phyloP scores from a whole-genome alignment of 2,888 invertebrate species.

The Heterodera filipjevi region DNA sequence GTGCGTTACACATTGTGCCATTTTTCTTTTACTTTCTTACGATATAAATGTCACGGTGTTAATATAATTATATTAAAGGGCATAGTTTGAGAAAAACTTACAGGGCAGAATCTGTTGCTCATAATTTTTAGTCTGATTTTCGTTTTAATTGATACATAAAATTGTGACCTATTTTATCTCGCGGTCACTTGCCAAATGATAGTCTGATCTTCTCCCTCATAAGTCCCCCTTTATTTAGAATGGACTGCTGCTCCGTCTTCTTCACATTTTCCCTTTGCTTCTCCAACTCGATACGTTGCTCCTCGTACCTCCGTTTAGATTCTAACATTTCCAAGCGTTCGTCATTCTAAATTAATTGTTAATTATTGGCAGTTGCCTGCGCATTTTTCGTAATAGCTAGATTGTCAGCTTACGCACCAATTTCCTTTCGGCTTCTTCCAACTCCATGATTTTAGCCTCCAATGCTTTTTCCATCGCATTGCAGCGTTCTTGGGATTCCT shows the following conservation, averaged over 20 bases:
- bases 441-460: constrained; percentile 49
- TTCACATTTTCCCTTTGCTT: constrained; percentile 50
- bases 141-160: too few relatives aligned
- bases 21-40: too few relatives aligned
- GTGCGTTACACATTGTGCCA: too few relatives aligned
- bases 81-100: too few relatives aligned
- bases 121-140: too few relatives aligned
- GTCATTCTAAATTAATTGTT: constrained; percentile 55
- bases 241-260: constrained; percentile 58
- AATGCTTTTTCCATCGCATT: constrained; percentile 52
- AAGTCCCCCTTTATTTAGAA: constrained; percentile 59
- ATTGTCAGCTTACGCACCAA: constrained; percentile 47
- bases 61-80: too few relatives aligned
- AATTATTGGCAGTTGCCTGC: background rate
- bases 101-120: too few relatives aligned
- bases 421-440: constrained; percentile 55
- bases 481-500: constrained; percentile 52
- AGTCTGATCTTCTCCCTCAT: constrained; percentile 52
- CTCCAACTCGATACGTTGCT: constrained; percentile 53
- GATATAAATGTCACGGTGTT: too few relatives aligned
- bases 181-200: constrained; percentile 26
- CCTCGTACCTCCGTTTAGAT: constrained; percentile 54
- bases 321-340: constrained; percentile 62
- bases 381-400: background rate
- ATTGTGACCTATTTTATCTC: too few relatives aligned